Evolutionary conservation across 2,113 vertebrate genomes (phyloP).

Genomic region (Misgurnus mizolepis): DNA sequence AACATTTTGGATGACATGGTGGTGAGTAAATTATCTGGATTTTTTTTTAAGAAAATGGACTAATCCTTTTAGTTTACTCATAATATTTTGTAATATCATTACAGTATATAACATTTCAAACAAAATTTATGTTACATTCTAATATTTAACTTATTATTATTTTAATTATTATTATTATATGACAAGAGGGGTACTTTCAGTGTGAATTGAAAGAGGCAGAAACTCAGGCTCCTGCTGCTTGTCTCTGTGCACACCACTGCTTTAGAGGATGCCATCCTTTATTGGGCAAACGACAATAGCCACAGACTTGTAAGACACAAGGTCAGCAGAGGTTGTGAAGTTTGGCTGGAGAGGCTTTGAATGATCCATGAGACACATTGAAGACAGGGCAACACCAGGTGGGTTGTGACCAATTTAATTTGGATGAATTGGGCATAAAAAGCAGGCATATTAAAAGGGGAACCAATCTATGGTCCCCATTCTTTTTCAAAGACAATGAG

Average conservation of each 20-base stretch:
- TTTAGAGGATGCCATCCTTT: constrained; percentile 70
- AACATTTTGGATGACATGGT: too few relatives aligned
- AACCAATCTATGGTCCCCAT: constrained; percentile 52
- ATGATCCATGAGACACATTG: constrained; percentile 82
- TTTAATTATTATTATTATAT: background rate
- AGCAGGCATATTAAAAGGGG: constrained; percentile 70
- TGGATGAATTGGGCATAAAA: constrained; percentile 72
- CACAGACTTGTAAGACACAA: constrained; percentile 75
- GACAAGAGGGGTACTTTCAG: background rate
- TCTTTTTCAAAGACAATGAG: constrained; percentile 58
- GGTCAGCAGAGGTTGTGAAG: constrained; percentile 78
- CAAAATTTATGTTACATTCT: background rate
- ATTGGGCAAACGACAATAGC: constrained; percentile 76
- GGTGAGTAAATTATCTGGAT: too few relatives aligned
- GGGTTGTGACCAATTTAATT: constrained; percentile 80
- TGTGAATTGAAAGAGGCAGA: background rate
- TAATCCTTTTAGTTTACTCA: too few relatives aligned
- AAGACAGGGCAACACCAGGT: constrained; percentile 84
- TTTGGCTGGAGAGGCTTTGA: constrained; percentile 70
- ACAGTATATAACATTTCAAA: too few relatives aligned
- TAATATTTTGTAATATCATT: too few relatives aligned
- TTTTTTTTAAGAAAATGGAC: too few relatives aligned
- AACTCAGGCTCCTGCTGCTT: background rate
- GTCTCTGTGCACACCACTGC: constrained; percentile 1
- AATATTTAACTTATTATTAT: background rate